A percentile compares a stretch with the other conserved stretches of the same genome.
Conservation (phyloP, 2,888 invertebrate species). For the Gibbula magus region DNA sequence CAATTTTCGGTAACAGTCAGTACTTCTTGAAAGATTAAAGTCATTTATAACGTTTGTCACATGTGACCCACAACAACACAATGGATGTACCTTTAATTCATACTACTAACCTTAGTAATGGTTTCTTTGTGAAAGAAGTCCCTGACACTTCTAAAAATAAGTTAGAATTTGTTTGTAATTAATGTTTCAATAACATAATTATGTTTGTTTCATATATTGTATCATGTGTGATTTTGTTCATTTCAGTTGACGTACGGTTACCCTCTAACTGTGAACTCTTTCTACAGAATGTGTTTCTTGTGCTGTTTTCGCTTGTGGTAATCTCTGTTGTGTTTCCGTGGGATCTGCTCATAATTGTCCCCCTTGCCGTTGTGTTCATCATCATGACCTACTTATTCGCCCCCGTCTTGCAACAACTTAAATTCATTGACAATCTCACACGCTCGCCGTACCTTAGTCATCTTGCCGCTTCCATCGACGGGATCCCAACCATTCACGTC, state of each 20-base stretch:
- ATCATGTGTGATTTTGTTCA: not conserved
- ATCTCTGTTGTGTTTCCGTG: constrained; percentile 88
- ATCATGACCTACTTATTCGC: constrained; percentile 74
- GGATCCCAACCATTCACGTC: constrained; percentile 80
- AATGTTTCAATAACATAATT: not conserved
- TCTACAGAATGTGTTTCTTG: constrained; percentile 80
- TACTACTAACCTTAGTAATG: too few species aligned
- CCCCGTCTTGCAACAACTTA: constrained; percentile 71
- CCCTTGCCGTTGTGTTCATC: constrained; percentile 71
- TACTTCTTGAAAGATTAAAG: too few species aligned
- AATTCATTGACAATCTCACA: constrained; percentile 78
- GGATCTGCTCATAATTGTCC: constrained; percentile 74
- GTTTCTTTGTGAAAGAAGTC: too few species aligned
- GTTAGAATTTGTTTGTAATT: not conserved
- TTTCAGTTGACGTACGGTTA: constrained; percentile 73
- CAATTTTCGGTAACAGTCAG: too few species aligned
- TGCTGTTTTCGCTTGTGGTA: constrained; percentile 86
- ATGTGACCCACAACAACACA: too few species aligned
- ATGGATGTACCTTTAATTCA: too few species aligned
- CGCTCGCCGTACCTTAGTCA: constrained; percentile 79
- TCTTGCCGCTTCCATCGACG: constrained; percentile 79
- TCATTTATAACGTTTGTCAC: too few species aligned
- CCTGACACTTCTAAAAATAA: not conserved
- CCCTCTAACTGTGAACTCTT: constrained; percentile 79
- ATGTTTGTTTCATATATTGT: not conserved